Evolutionary conservation across 30 jellyfish, hydroid and myxozoan species (phyloP), one percentile per base, ranked within the genome.

Genomic region (Chironex yamaguchii): DNA sequence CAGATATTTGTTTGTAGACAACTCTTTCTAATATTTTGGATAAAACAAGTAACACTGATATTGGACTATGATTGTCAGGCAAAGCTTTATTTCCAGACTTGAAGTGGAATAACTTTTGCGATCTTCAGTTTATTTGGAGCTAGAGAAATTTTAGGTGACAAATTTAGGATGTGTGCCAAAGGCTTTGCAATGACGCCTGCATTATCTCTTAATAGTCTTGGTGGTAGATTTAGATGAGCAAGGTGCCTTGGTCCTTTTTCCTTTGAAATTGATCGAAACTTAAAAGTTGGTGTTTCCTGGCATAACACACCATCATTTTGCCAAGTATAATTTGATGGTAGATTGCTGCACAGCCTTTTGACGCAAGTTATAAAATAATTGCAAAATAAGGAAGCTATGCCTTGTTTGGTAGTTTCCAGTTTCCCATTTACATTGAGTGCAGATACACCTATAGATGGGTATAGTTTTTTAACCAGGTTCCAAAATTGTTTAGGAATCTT

Each of bases 331-430:
- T 48, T 36, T 72, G 4, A 48, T 48, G 78, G 78, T 36, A 72
- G 48, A 72, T 17, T 11, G 50, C 48, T 72, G 75, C 85, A 72
- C 21, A 72, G 76, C 42, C 30, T 72, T 72, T 72, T 71, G 76
- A 71, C 42, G 48, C 85, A 72, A 3, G 85, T 72, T 72, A 71
- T 25, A 72, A 72, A 72, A 42, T 36, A 21, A 70, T 77, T 54
- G n/a, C 89, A 77, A 77, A 77, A 77, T 4, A 17, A 2, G 49
- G 81, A 52, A 70, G 81, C 89, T 77, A 77, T 77, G 81, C 81
- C 69, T 52, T 77, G 81, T 32, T 76, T 52, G 1, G 54, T 76
- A 30, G 78, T 52, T 76, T 76, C 88, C 63, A 76, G 2, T 76
- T 52, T 77, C 31, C 81, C 89, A 77, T 53, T 70, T 23, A 28